Evolutionary conservation across 2,888 invertebrate genomes (phyloP), one percentile per base, ranked within the genome.

Genomic region (Pristionchus mayeri): DNA sequence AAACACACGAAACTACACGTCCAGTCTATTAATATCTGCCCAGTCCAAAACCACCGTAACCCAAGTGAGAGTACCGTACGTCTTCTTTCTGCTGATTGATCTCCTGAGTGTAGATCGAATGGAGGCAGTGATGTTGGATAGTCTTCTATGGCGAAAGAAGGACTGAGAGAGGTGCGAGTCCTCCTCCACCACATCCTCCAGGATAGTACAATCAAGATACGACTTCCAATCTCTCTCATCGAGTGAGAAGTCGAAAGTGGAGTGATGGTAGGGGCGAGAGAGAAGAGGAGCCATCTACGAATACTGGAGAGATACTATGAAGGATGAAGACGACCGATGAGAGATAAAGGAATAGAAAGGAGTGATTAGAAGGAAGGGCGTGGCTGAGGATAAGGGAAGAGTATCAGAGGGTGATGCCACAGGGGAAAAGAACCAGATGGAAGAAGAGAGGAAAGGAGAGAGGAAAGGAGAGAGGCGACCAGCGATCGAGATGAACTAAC

Each of bases 21-120:
- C 40, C 40, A 71, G 6, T 3, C 44, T n/a, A 30, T 44, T 40
- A 71, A 44, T 44, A 71, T 2, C 40, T n/a, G 30, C 30, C 30
- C 34, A 30, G 13, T 40, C 71, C 21, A 71, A 24, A 44, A 24
- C 40, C 18, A 71, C 71, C 44, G 24, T 71, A 44, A 44, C 30
- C 37, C 44, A 37, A 37, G 16, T n/a, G 21, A 44, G 13, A 13
- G 44, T 71, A 71, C 37, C 40, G 40, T 71, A 71, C 71, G 40
- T 71, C 40, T n/a, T 71, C 44, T 44, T 71, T 27, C 81, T 82
- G 13, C 27, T 63, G 48, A 82, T 63, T 9, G 63, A 63, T 48
- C n/a, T 82, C 63, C 48, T 44, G 16, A 82, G 44, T 16, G 81
- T 63, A 4, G 81, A 60, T 44, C 81, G 60, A 82, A 82, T 44